Evolutionary conservation across 2,113 vertebrate species (phyloP).

Genomic region (Myiopsitta monachus): DNA sequence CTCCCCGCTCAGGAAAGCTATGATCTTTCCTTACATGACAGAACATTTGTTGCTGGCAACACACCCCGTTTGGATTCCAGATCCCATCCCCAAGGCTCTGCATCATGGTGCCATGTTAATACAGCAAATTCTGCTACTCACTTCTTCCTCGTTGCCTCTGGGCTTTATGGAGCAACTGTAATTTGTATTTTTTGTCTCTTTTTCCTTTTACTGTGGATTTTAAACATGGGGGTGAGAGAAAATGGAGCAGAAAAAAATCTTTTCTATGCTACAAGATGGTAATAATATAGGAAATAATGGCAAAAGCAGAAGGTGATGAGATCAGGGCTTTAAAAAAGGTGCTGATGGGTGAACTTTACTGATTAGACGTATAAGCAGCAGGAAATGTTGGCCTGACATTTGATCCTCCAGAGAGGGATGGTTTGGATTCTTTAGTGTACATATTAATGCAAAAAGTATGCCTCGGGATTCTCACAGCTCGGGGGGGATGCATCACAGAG

Average conservation of each 20-base stretch:
- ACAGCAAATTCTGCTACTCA: not conserved
- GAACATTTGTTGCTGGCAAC: not conserved
- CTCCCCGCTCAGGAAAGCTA: not conserved
- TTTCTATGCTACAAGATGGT: not conserved
- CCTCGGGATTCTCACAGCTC: slow-evolving; percentile 42
- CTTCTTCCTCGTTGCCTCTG: not conserved
- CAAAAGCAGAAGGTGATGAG: slow-evolving; percentile 8
- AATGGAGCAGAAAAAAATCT: not conserved
- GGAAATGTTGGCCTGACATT: slow-evolving; percentile 54
- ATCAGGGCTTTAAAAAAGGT: slow-evolving; percentile 44
- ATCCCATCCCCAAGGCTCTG: not conserved
- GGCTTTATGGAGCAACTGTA: not conserved
- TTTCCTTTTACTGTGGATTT: not conserved
- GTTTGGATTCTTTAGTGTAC: slow-evolving; percentile 57
- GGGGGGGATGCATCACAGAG: not conserved
- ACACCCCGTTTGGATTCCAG: not conserved
- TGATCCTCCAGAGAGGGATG: slow-evolving; percentile 46
- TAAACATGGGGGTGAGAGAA: not conserved
- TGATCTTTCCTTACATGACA: not conserved
- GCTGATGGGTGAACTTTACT: slow-evolving; percentile 58
- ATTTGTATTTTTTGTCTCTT: not conserved
- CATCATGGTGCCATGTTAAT: not conserved
- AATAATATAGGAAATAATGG: not conserved
- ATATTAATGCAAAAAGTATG: slow-evolving; percentile 50
- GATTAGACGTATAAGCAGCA: slow-evolving; percentile 53